Evolutionary conservation across 2,113 vertebrate genomes (phyloP), one percentile per base, ranked within the genome.

Genomic region (Seriola dumerili): DNA sequence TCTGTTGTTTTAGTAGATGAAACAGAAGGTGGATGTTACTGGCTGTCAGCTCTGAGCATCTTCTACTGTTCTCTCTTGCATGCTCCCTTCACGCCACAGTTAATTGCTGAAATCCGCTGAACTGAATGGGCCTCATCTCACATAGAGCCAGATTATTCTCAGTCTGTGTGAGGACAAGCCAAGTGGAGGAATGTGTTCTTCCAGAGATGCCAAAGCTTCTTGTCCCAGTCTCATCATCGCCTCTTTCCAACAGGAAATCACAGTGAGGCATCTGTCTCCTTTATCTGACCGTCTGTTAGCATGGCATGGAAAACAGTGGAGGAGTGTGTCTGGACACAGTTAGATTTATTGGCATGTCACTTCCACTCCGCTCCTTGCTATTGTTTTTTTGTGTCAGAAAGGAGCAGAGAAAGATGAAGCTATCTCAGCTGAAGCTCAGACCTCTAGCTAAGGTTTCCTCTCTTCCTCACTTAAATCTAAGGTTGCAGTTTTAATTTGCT

Each of bases 381-480:
- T 91, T 91, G 90, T 88, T 17, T 80, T 78, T 40, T 40, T 10
- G 16, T 63, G 14, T 65, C 63, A 71, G 59, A n/a, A 74, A 54
- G 57, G 29, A 78, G 34, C 6, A 36, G 34, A 36, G 34, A 6
- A 36, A 36, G 29, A 29, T 29, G 29, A 29, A 29, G 0, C 25
- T 29, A 29, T 29, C 29, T 29, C 29, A 29, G 29, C 29, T 29
- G 29, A 29, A 29, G 29, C 29, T 29, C 29, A 29, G 29, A 29
- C 29, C 29, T 29, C 29, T 29, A 29, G 25, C 25, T 25, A 29
- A 29, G 29, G 29, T 29, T 38, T 44, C 42, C 42, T 12, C 42
- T 44, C 42, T 46, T 46, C 8, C 8, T 8, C 38, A 38, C 38
- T 38, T 5, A 38, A 38, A 38, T 7, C 38, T 54, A 19, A 17